Conservation (phyloP, 2,888 invertebrate genomes). For the Spialia ferax region DNA sequence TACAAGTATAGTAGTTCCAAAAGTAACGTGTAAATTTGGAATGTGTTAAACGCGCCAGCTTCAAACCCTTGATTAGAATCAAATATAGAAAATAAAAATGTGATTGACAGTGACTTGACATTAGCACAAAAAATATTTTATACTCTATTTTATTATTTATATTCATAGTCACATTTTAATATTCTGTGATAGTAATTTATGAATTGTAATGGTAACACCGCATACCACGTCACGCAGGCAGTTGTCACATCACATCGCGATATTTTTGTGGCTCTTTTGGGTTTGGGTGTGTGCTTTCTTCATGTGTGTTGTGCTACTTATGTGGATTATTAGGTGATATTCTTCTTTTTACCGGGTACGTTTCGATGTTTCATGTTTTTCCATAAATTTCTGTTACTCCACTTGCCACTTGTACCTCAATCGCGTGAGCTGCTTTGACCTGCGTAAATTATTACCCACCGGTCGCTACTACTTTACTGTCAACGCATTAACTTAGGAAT, state of each 20-base stretch:
- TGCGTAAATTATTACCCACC: slow-evolving; percentile 60
- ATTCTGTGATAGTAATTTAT: too few species aligned
- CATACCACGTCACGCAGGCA: slow-evolving; percentile 85
- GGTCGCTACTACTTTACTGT: slow-evolving; percentile 71
- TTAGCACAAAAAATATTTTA: background rate
- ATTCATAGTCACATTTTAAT: slow-evolving; percentile 1
- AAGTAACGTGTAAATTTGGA: too few species aligned
- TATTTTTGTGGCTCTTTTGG: slow-evolving; percentile 85
- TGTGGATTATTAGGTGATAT: slow-evolving; percentile 86
- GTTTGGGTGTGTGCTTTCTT: slow-evolving; percentile 86
- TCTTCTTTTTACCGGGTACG: slow-evolving; percentile 81
- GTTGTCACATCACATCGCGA: slow-evolving; percentile 85
- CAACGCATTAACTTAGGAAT: slow-evolving; percentile 54
- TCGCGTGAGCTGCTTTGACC: slow-evolving; percentile 57
- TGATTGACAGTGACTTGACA: too few species aligned
- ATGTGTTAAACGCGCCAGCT: too few species aligned
- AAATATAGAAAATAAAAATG: too few species aligned
- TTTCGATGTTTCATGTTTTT: slow-evolving; percentile 46
- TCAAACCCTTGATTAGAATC: too few species aligned
- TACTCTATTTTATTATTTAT: background rate
- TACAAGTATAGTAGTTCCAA: too few species aligned
- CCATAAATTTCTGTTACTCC: slow-evolving; percentile 20
- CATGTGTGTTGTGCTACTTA: slow-evolving; percentile 86
- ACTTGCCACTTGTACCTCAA: slow-evolving; percentile 48
- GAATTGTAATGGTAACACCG: slow-evolving; percentile 70